Evolutionary conservation across 2,888 invertebrate species (phyloP).

Genomic region (Fragum whitleyi): DNA sequence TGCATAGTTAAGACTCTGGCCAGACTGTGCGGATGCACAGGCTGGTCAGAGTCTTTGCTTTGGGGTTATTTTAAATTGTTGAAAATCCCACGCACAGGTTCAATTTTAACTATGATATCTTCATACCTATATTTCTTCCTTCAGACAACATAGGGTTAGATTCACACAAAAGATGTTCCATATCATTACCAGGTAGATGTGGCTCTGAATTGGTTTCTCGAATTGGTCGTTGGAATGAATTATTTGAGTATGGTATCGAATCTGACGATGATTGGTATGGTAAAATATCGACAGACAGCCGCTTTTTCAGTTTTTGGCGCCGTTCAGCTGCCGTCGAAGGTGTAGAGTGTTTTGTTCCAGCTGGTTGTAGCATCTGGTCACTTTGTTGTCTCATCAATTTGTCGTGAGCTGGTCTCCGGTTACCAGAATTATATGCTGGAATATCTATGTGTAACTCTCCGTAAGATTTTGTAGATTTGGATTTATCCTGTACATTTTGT

Average conservation of each 20-base stretch:
- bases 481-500: background rate
- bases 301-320: slow-evolving; percentile 74
- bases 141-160: slow-evolving; percentile 75
- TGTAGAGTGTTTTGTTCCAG: slow-evolving; percentile 19
- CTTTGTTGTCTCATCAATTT: slow-evolving; percentile 49
- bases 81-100: too few species aligned
- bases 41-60: too few species aligned
- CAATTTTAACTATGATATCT: too few species aligned
- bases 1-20: too few species aligned
- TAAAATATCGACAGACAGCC: slow-evolving; percentile 79
- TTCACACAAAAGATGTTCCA: slow-evolving; percentile 68
- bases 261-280: slow-evolving; percentile 63
- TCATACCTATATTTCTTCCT: slow-evolving; percentile 51
- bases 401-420: slow-evolving; percentile 32
- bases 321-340: slow-evolving; percentile 49
- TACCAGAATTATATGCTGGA: slow-evolving; percentile 24
- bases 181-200: slow-evolving; percentile 67
- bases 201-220: slow-evolving; percentile 81
- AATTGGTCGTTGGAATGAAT: slow-evolving; percentile 68
- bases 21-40: too few species aligned
- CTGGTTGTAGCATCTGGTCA: slow-evolving; percentile 48
- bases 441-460: slow-evolving; percentile 63
- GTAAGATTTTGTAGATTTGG: slow-evolving; percentile 19
- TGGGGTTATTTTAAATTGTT: too few species aligned
- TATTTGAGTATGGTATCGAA: slow-evolving; percentile 58